Evolutionary conservation across 1,140 invertebrate species (phyloP).

Genomic region (Drosophila subpulchrella): DNA sequence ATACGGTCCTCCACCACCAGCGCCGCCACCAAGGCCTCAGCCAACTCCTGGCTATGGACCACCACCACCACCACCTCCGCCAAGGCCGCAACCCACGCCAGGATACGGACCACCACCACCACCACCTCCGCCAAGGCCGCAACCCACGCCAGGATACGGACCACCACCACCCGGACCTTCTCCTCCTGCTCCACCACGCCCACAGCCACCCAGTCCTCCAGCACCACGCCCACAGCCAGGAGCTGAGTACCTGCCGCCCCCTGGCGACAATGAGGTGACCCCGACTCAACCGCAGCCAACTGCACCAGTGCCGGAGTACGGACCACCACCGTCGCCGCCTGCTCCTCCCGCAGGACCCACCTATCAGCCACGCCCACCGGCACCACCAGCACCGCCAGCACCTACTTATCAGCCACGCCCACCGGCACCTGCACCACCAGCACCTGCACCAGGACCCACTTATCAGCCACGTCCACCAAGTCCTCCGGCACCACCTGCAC

Average conservation of each 20-base stretch:
- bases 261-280: conserved; percentile 50
- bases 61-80: conserved; percentile 30
- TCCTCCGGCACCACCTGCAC: conserved; percentile 36
- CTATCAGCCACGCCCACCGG: conserved; percentile 31
- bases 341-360: conserved; percentile 36
- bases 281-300: conserved; percentile 53
- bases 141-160: conserved; percentile 34
- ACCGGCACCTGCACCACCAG: conserved; percentile 23
- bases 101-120: conserved; percentile 41
- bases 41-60: conserved; percentile 43
- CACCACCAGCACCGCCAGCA: conserved; percentile 18
- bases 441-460: conserved; percentile 36
- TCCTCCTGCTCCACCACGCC: conserved; percentile 22
- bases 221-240: conserved; percentile 40
- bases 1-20: conserved; percentile 43
- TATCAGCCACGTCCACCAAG: conserved; percentile 40
- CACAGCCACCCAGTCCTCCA: conserved; percentile 25
- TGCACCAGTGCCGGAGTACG: conserved; percentile 42
- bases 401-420: conserved; percentile 26
- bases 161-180: conserved; percentile 43
- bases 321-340: conserved; percentile 43
- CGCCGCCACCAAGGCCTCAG: conserved; percentile 28
- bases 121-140: conserved; percentile 34
- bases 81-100: conserved; percentile 18
- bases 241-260: conserved; percentile 59